Conservation (phyloP, 2,113 vertebrate species). For the Aleadryas rufinucha region DNA sequence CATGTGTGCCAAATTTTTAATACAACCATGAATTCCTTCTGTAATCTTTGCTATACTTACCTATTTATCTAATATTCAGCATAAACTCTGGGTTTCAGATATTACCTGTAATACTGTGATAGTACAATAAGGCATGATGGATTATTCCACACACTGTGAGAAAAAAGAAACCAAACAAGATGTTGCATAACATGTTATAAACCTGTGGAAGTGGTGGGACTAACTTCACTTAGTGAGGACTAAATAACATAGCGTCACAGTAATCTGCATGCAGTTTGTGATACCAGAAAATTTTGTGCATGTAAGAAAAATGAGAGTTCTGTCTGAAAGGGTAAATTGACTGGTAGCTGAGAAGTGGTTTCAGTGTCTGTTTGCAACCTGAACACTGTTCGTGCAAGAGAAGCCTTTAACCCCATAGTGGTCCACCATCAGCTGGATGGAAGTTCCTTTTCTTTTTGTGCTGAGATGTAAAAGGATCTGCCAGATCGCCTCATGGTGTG, state of each 20-base stretch:
- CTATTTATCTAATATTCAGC: not conserved
- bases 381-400: not conserved
- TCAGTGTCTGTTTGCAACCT: not conserved
- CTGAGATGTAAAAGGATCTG: not conserved
- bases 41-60: not conserved
- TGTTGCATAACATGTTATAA: not conserved
- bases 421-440: not conserved
- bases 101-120: not conserved
- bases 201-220: not conserved
- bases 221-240: not conserved
- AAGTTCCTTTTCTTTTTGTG: not conserved
- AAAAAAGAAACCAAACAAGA: not conserved
- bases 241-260: not conserved
- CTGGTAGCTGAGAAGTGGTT: not conserved
- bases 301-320: not conserved
- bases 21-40: not conserved
- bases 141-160: not conserved
- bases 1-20: not conserved
- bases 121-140: not conserved
- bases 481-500: accelerated
- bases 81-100: not conserved
- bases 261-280: not conserved
- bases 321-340: not conserved
- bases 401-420: not conserved
- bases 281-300: not conserved